Evolutionary conservation across 2,113 vertebrate genomes (phyloP), one percentile per base, ranked within the genome.

Genomic region (Trichechus manatus): DNA sequence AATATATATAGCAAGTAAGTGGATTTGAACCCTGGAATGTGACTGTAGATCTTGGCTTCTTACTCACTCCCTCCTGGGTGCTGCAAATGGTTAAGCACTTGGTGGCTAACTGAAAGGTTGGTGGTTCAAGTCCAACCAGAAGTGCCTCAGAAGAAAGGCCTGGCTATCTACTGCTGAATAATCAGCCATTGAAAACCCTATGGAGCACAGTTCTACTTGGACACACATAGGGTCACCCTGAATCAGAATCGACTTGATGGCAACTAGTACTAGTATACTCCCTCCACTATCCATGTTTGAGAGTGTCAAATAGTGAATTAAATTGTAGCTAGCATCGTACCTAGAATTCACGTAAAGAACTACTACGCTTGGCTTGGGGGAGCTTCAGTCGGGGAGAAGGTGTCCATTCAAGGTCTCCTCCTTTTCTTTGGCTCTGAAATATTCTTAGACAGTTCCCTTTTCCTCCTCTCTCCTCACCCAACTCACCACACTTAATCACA

Each of bases 281-380:
- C 22, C 1, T n/a, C 27, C 33, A 10, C 20, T 50, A 23, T 4
- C 3, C 63, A 2, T 33, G 27, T 6, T 2, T 13, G 17, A 36
- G 15, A 77, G 5, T 8, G 10, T 59, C 10, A 80, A 70, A 11
- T 1, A 70, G 29, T 22, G 19, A 92, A 31, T 17, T 29, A 2
- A 8, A 36, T 77, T 81, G 72, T 42, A 59, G 31, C 56, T 93
- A 66, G 15, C 36, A 5, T 31, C 27, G 6, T 15, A 33, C 31
- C 5, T 66, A 17, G 25, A 87, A 81, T 56, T 82, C 50, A 17
- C 5, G 19, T 44, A 50, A 50, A 31, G 15, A 44, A 22, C 19
- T 5, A 1, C 9, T 5, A 2, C 0, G 3, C 0, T 5, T 42
- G 75, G 9, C 39, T 33, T 82, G 11, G 20, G 15, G 29, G 27